phyloP scores from a whole-genome alignment of 2,113 vertebrate genomes.

The Anguilla rostrata region DNA sequence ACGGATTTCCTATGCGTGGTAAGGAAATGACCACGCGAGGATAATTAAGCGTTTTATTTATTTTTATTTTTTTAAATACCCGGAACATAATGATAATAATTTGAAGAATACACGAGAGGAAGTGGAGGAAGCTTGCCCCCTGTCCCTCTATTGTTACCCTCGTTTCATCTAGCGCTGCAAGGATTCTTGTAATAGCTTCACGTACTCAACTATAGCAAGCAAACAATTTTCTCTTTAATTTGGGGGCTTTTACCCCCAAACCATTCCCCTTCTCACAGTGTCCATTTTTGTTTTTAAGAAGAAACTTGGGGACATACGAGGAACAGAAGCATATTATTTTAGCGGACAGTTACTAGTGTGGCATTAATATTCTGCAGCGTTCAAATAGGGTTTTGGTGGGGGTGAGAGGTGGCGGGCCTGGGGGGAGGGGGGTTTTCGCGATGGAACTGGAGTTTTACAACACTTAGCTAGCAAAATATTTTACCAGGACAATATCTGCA shows the following conservation, averaged over 20 bases:
- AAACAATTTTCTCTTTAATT: background rate
- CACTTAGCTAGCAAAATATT: slow-evolving; percentile 22
- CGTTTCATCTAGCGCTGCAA: slow-evolving; percentile 5
- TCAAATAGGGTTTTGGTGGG: slow-evolving; percentile 7
- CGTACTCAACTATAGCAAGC: slow-evolving; percentile 14
- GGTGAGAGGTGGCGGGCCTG: background rate
- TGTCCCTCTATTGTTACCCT: background rate
- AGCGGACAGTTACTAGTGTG: background rate
- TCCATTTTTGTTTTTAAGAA: background rate
- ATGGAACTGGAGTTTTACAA: slow-evolving; percentile 29
- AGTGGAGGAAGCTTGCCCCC: slow-evolving; percentile 7
- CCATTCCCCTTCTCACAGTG: background rate
- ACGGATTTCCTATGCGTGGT: slow-evolving; percentile 15
- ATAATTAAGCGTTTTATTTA: slow-evolving; percentile 11
- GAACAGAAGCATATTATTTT: background rate
- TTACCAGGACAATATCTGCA: background rate
- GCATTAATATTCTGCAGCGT: slow-evolving; percentile 13
- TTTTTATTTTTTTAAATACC: slow-evolving; percentile 12
- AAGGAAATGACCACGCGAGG: slow-evolving; percentile 18
- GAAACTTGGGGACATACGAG: slow-evolving; percentile 13
- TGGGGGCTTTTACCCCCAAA: background rate
- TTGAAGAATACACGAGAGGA: slow-evolving; percentile 6
- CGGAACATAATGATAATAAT: slow-evolving; percentile 18
- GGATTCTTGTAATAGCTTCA: background rate
- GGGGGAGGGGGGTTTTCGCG: slow-evolving; percentile 9